A percentile compares a stretch with the other conserved stretches of the same genome.
These are phyloP conservation scores for Rhynchotus rufescens DNA, from an alignment of 2,797 vertebrate genomes.

Conservation along the genomic window DNA sequence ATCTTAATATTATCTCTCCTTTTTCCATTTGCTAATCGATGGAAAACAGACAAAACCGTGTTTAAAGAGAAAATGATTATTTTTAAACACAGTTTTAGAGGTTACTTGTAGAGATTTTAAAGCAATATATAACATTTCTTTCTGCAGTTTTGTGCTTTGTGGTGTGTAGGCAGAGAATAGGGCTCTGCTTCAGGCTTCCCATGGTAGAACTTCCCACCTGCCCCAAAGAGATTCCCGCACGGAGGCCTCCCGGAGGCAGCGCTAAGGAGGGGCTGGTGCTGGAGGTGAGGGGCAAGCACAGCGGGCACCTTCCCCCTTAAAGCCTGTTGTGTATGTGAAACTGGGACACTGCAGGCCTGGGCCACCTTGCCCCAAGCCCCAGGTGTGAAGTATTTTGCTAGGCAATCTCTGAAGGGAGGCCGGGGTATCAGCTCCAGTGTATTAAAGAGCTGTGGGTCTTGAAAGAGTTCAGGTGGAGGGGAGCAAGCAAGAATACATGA, in stretches of 20 bases:
- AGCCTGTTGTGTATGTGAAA: not conserved
- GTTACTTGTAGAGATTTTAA: not conserved
- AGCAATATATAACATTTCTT: not conserved
- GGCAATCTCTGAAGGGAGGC: not conserved
- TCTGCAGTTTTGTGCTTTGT: not conserved
- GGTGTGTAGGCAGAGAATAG: not conserved
- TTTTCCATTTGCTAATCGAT: not conserved
- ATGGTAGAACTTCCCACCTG: not conserved
- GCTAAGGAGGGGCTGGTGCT: not conserved
- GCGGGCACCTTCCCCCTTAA: not conserved
- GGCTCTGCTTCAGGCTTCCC: not conserved
- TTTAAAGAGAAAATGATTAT: not conserved
- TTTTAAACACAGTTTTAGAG: not conserved
- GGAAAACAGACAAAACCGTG: not conserved
- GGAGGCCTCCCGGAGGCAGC: not conserved
- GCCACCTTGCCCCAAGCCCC: not conserved
- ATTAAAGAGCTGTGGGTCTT: not conserved
- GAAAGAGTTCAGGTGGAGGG: not conserved
- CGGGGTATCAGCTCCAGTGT: not conserved
- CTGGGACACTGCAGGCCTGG: not conserved
- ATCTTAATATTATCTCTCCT: not conserved
- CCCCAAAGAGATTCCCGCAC: not conserved
- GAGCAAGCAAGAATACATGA: not conserved
- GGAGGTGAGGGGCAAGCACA: not conserved
- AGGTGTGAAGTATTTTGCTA: not conserved